phyloP scores from a whole-genome alignment of 2,888 invertebrate species.

The Tromatobia lineatoria region DNA sequence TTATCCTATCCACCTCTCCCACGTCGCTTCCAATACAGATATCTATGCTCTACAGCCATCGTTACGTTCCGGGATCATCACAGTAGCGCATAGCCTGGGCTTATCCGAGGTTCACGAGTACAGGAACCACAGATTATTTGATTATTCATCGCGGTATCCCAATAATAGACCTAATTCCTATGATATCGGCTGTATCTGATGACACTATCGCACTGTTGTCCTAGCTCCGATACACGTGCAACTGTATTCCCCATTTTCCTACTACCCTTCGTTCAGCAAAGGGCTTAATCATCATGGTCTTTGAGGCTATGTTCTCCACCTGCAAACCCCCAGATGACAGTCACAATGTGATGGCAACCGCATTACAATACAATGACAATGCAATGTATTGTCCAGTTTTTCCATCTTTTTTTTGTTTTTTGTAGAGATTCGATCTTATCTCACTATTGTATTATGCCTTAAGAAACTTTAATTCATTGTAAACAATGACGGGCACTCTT shows the following conservation, averaged over 20 bases:
- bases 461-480: not conserved
- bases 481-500: not conserved
- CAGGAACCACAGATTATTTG: conserved; percentile 3
- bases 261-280: not conserved
- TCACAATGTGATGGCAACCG: not conserved
- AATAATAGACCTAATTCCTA: conserved; percentile 20
- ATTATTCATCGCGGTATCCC: conserved; percentile 16
- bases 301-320: not conserved
- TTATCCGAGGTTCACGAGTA: not conserved
- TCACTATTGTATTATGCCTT: not conserved
- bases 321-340: too few species aligned
- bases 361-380: not conserved
- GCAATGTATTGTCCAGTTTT: not conserved
- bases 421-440: not conserved
- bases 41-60: conserved; percentile 3
- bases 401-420: not conserved
- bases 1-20: conserved; percentile 7
- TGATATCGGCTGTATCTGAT: conserved; percentile 12
- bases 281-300: not conserved
- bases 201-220: not conserved
- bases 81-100: not conserved
- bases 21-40: conserved; percentile 12
- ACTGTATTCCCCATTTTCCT: too few species aligned
- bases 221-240: not conserved
- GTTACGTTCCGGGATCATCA: conserved; percentile 21